These are phyloP conservation scores for Zalophus californianus DNA, from an alignment of 2,797 vertebrate genomes.

Conservation along the genomic window DNA sequence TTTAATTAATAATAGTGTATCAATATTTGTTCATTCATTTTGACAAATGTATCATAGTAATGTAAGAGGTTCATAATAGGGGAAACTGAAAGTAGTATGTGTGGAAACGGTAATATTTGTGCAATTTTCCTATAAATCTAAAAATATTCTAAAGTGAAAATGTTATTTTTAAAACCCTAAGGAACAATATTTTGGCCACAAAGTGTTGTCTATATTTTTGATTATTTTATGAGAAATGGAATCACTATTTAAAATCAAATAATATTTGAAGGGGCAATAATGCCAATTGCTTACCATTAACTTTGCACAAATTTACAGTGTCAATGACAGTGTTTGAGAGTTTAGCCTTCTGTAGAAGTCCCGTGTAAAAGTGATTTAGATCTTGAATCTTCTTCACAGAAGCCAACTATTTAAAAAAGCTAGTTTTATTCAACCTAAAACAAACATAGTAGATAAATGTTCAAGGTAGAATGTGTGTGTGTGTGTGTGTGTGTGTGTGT, in stretches of 20 bases:
- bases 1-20: constrained; percentile 33
- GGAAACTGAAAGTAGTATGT: neutral
- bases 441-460: neutral
- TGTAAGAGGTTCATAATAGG: neutral
- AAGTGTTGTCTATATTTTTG: neutral
- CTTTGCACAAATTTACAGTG: neutral
- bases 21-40: neutral
- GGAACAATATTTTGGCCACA: neutral
- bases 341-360: neutral
- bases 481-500: neutral
- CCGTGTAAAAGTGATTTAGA: neutral
- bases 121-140: neutral
- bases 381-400: neutral
- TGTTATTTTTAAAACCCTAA: neutral
- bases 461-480: neutral
- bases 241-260: neutral
- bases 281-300: neutral
- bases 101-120: neutral
- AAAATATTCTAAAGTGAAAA: neutral
- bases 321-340: neutral
- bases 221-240: neutral
- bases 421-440: constrained; percentile 21
- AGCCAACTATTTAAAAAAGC: neutral
- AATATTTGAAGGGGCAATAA: neutral
- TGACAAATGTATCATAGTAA: neutral